Percentiles rank a stretch among this genome's conserved stretches.
These are phyloP conservation scores for Sebastes iracundus DNA, from an alignment of 2,797 vertebrate species.

Conservation along the genomic window DNA sequence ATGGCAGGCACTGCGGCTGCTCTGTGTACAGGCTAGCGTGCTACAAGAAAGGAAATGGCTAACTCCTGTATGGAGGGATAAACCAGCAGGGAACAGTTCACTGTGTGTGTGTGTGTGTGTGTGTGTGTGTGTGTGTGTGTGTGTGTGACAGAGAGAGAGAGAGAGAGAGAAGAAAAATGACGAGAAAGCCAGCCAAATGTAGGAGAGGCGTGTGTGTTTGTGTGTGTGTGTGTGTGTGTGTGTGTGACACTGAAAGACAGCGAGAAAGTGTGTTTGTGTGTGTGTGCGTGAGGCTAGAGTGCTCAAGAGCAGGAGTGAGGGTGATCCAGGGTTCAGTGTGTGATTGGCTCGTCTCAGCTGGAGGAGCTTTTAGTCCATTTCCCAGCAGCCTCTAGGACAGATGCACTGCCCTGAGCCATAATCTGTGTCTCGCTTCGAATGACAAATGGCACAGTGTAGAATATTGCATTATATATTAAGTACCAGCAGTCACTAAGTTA, in stretches of 20 bases:
- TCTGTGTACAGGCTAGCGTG: not conserved
- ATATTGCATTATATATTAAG: conserved; percentile 99
- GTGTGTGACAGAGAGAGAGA: not conserved
- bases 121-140: not conserved
- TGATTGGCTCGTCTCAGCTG: conserved; percentile 94
- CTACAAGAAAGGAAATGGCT: conserved; percentile 52
- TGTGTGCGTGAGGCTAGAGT: conserved; percentile 30
- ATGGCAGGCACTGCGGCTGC: conserved; percentile 11
- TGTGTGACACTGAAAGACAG: conserved; percentile 14
- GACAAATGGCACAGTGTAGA: conserved; percentile 94
- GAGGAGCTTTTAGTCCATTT: conserved; percentile 94
- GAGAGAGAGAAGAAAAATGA: not conserved
- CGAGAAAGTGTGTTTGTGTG: conserved; percentile 4
- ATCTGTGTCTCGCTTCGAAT: conserved; percentile 93
- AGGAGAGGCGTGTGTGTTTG: not conserved
- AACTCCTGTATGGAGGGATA: conserved; percentile 45
- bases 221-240: not conserved
- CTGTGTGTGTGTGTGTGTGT: not conserved
- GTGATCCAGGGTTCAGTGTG: conserved; percentile 84
- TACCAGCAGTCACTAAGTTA: conserved; percentile 98
- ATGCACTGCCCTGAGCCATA: conserved; percentile 99
- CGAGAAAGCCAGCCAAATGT: no score
- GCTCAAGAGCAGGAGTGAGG: conserved; percentile 54
- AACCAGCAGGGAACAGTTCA: conserved; percentile 44
- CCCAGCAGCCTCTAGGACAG: conserved; percentile 94